Evolutionary conservation across 2,113 vertebrate genomes (phyloP), one percentile per base, ranked within the genome.

Genomic region (Brienomyrus longianalis): DNA sequence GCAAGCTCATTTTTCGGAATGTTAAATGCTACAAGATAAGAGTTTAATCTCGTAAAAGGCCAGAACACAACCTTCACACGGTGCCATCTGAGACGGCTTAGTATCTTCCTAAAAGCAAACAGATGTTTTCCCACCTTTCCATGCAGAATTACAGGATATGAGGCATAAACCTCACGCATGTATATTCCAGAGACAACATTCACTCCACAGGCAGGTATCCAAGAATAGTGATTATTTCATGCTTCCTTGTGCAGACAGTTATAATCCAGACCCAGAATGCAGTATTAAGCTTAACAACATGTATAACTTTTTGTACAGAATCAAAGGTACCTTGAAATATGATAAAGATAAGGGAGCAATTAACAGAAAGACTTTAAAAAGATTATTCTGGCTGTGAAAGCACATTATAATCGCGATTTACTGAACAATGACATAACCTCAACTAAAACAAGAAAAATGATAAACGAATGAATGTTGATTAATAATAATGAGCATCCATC

Each of bases 31-130:
- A 90, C 47, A 88, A 87, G 70, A 83, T 52, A 56, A 92, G 91
- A 52, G 13, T 50, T 92, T 96, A 95, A 96, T 96, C 96, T 95
- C 50, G 93, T 93, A 31, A 94, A 96, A 96, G 96, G 95, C 95
- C 95, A 94, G 93, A 92, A 17, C 92, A 89, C 88, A 92, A 92
- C 93, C 93, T 91, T 94, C 90, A 89, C 84, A 89, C 66, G 88
- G 90, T 35, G 47, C 43, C 74, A 23, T 90, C 66, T 74, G n/a
- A 74, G 66, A 74, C 0, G 89, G 91, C 90, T 91, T 66, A 90
- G 86, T 90, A 70, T 92, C 89, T 89, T 83, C 92, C 92, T 92
- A 84, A 93, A 91, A 92, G 92, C 85, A 86, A 87, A 54, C 6
- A 23, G 45, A 89, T 92, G 1, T 83, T 83, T 43, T 6, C 43